Evolutionary conservation across 2,888 invertebrate genomes (phyloP), one percentile per base, ranked within the genome.

Genomic region (Agrochola lychnidis): DNA sequence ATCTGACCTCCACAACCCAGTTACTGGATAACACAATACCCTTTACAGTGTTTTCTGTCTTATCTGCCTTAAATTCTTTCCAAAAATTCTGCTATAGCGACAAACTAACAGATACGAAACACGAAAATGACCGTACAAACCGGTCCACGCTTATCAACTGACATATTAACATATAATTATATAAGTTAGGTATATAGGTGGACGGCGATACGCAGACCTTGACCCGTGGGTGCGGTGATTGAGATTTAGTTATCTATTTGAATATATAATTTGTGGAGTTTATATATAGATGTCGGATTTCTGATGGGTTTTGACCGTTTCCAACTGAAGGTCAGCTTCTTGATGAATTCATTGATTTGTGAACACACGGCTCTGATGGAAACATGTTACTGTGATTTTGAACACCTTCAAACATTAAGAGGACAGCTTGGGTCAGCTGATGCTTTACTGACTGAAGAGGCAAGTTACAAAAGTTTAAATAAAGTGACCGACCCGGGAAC

Each of bases 141-240:
- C 76, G 45, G 82, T 82, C 30, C 1, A 2, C 61, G 61, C 67
- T 83, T 80, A 79, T 76, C 73, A 61, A 48, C 25, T 61, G 79
- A 70, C 59, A 74, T 59, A 81, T 82, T 78, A 83, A 75, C 72
- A 83, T 74, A 74, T 69, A 80, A 78, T 71, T 78, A 73, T 63
- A 56, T 59, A 36, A 61, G 36, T 22, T 62, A 69, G 53, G 59
- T 70, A 68, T 45, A 70, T 71, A 78, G 78, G 71, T 78, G 59
- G 59, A 30, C 30, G 2, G 30, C 48, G 70, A 74, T 73, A 61
- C 16, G 4, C 0, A 22, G 36, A 56, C 82, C 82, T 82, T 82
- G 82, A 82, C 71, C 73, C 16, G 42, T 22, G 56, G 25, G 48
- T 12, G 61, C 6, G 40, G 48, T 25, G 40, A 68, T 56, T 12